Conservation (phyloP, 2,888 invertebrate genomes). For the Philereme transversata region DNA sequence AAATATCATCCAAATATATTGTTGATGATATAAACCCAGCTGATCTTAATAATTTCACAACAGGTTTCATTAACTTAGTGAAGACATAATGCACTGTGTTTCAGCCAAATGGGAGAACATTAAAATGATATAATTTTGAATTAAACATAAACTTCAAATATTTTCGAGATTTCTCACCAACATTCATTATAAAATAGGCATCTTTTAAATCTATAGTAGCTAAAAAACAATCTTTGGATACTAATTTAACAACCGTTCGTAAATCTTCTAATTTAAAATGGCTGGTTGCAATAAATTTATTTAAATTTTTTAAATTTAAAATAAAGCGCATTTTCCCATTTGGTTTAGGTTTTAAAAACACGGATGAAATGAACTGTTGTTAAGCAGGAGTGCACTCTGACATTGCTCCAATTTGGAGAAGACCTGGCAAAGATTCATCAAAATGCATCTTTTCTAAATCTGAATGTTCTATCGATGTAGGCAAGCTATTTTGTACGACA, state of each 20-base stretch:
- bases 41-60: no score
- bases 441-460: neutral
- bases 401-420: constrained; percentile 10
- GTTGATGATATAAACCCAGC: no score
- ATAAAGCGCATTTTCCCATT: constrained; percentile 24
- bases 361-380: constrained; percentile 25
- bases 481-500: neutral
- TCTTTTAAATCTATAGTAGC: constrained; percentile 30
- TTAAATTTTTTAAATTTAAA: constrained; percentile 26
- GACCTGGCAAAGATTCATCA: neutral
- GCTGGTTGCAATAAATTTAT: constrained; percentile 21
- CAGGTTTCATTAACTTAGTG: no score
- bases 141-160: no score
- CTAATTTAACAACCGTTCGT: constrained; percentile 25
- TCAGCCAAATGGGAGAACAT: no score
- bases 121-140: no score
- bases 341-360: constrained; percentile 25
- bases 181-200: constrained; percentile 26
- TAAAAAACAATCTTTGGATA: constrained; percentile 20
- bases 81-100: no score
- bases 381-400: constrained; percentile 3
- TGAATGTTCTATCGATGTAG: neutral
- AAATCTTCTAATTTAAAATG: constrained; percentile 37
- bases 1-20: no score
- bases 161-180: constrained; percentile 11